These are phyloP conservation scores for Datnioides undecimradiatus DNA, from an alignment of 2,113 vertebrate species.

Conservation along the genomic window DNA sequence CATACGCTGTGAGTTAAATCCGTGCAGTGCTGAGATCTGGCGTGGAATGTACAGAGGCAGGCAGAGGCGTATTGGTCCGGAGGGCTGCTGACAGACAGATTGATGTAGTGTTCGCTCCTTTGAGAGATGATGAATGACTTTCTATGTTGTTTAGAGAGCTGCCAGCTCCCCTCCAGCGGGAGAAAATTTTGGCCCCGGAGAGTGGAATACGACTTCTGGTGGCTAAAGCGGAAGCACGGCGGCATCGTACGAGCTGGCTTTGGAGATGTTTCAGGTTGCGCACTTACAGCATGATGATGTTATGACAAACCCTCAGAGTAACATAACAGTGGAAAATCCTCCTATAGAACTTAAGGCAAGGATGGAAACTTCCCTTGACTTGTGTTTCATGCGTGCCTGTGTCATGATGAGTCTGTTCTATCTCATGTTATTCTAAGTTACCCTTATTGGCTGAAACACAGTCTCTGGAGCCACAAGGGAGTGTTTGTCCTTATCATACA, in stretches of 20 bases:
- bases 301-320: slow-evolving; percentile 29
- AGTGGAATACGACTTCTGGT: slow-evolving; percentile 45
- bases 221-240: slow-evolving; percentile 33
- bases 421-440: slow-evolving; percentile 7
- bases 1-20: slow-evolving; percentile 14
- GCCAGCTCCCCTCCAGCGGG: slow-evolving; percentile 57
- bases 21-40: slow-evolving; percentile 44
- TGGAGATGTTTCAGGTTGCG: slow-evolving; percentile 50
- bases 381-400: slow-evolving; percentile 6
- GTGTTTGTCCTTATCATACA: neutral
- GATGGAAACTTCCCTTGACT: slow-evolving; percentile 6
- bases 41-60: slow-evolving; percentile 53
- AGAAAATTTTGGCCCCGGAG: slow-evolving; percentile 47
- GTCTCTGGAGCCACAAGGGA: neutral
- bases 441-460: slow-evolving; percentile 9
- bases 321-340: slow-evolving; percentile 44
- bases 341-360: neutral
- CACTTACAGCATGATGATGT: slow-evolving; percentile 19
- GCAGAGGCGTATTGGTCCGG: slow-evolving; percentile 58
- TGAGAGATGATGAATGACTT: slow-evolving; percentile 75
- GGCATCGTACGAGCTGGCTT: slow-evolving; percentile 22
- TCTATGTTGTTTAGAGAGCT: slow-evolving; percentile 63
- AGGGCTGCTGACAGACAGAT: slow-evolving; percentile 78
- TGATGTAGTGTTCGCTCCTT: slow-evolving; percentile 70
- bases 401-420: slow-evolving; percentile 6